Evolutionary conservation across 2,113 vertebrate species (phyloP).

Genomic region (Origma solitaria): DNA sequence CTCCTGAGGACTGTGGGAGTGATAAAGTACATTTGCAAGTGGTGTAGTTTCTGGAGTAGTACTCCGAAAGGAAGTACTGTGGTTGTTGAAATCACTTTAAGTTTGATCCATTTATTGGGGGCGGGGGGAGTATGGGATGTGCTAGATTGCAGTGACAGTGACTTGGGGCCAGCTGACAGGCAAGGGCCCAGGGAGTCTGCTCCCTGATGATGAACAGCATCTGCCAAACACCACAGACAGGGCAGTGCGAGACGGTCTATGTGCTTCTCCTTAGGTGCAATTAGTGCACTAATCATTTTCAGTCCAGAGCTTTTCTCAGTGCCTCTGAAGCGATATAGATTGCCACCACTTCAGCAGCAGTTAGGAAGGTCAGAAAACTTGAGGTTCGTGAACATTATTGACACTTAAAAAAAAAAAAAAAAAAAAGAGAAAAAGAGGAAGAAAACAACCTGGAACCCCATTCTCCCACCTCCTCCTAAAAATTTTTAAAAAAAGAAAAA

Average conservation of each 20-base stretch:
- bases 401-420: not conserved
- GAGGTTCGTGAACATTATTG: not conserved
- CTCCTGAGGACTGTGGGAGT: not conserved
- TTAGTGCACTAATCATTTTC: not conserved
- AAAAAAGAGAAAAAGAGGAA: not conserved
- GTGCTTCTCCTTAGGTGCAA: not conserved
- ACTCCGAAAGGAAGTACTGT: not conserved
- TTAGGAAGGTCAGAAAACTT: not conserved
- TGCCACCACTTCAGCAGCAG: not conserved
- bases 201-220: not conserved
- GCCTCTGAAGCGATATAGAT: not conserved
- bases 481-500: not conserved
- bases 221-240: not conserved
- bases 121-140: not conserved
- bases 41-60: not conserved
- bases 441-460: not conserved
- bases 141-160: not conserved
- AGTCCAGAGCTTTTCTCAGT: not conserved
- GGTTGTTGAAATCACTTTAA: not conserved
- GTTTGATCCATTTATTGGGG: not conserved
- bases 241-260: not conserved
- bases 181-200: not conserved
- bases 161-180: not conserved
- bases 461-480: not conserved
- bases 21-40: not conserved